Conservation (phyloP, 2,888 invertebrate genomes). For the Zootermopsis nevadensis region DNA sequence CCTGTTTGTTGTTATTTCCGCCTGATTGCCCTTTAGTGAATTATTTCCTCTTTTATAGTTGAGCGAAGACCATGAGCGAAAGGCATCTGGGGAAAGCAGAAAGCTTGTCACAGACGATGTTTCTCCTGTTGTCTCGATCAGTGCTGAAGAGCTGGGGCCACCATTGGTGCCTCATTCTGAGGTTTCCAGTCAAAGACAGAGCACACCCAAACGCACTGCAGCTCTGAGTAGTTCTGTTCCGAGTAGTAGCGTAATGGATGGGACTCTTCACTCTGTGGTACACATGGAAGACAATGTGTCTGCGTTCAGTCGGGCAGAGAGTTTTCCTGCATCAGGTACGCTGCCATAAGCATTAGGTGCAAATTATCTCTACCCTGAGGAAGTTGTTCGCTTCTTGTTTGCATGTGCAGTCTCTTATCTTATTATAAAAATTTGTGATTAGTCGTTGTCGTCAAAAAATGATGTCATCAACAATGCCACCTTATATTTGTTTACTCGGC, state of each 20-base stretch:
- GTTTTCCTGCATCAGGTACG: conserved; percentile 48
- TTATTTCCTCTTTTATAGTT: conserved; percentile 60
- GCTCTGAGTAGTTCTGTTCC: conserved; percentile 56
- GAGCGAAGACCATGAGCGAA: conserved; percentile 68
- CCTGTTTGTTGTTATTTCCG: no score
- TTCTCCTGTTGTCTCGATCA: neutral
- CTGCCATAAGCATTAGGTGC: neutral
- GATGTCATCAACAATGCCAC: no score
- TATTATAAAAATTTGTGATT: no score
- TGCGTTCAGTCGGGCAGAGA: conserved; percentile 56
- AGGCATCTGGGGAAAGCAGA: conserved; percentile 60
- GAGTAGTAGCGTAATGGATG: conserved; percentile 57
- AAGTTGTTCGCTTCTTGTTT: no score
- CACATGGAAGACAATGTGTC: conserved; percentile 68
- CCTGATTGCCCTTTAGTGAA: no score
- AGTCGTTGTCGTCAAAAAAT: no score
- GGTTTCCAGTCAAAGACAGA: conserved; percentile 45
- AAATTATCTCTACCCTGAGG: neutral
- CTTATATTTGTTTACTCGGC: no score
- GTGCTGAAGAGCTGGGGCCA: conserved; percentile 2
- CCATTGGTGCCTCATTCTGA: conserved; percentile 2
- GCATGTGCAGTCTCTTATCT: no score
- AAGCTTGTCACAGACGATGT: conserved; percentile 54
- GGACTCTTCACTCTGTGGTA: conserved; percentile 74
- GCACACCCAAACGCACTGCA: conserved; percentile 46